phyloP scores from a whole-genome alignment of 2,113 vertebrate species.

The Leucosticte australis region DNA sequence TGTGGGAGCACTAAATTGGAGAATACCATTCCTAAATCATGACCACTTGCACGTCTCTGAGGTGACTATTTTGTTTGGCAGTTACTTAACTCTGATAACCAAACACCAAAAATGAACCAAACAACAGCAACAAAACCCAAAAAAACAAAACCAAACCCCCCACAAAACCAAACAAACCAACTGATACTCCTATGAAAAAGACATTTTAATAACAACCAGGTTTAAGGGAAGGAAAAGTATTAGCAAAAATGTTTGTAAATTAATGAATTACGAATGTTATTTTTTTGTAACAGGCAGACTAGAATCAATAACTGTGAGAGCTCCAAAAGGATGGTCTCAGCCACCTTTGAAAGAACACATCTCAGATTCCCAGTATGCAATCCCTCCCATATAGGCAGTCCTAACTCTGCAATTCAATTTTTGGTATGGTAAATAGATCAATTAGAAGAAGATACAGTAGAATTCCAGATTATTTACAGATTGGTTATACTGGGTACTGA shows the following conservation, averaged over 20 bases:
- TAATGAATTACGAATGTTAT: neutral
- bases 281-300: neutral
- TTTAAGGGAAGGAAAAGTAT: neutral
- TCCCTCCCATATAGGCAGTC: neutral
- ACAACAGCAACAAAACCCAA: neutral
- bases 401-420: neutral
- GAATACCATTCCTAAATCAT: neutral
- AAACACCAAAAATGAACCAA: neutral
- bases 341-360: neutral
- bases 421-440: neutral
- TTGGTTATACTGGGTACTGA: neutral
- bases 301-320: neutral
- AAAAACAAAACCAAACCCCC: fast-evolving
- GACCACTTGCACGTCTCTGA: neutral
- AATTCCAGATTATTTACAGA: neutral
- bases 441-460: neutral
- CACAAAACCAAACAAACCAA: neutral
- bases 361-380: neutral
- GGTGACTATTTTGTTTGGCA: neutral
- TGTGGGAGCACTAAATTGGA: neutral
- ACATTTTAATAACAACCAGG: neutral
- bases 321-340: neutral
- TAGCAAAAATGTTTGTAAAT: neutral
- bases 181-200: neutral
- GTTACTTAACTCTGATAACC: neutral